phyloP scores from a whole-genome alignment of 2,113 vertebrate genomes.

The Sinocyclocheilus anshuiensis region DNA sequence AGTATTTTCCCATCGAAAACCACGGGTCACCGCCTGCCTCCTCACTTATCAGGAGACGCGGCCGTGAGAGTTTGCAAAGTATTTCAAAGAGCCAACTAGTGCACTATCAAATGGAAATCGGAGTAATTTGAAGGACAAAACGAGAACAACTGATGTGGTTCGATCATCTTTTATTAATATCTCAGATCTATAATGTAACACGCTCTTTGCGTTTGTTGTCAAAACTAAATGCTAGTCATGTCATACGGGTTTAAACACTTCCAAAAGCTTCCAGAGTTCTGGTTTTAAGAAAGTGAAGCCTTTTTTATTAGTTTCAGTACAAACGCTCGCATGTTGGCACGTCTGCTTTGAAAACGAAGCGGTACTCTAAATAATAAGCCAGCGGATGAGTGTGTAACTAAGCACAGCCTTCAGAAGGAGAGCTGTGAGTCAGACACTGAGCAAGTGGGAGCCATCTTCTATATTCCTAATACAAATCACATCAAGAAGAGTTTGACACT shows the following conservation, averaged over 20 bases:
- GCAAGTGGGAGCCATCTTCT: neutral
- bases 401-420: neutral
- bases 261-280: neutral
- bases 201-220: neutral
- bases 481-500: neutral
- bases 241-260: neutral
- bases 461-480: conserved; percentile 3
- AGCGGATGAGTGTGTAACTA: neutral
- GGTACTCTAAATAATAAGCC: conserved; percentile 12
- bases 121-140: neutral
- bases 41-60: conserved; percentile 2
- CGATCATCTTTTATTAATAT: conserved; percentile 7
- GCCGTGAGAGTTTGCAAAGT: conserved; percentile 4
- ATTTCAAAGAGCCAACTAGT: conserved; percentile 7
- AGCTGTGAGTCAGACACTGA: conserved; percentile 11
- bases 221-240: neutral
- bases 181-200: neutral
- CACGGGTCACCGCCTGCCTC: conserved; percentile 5
- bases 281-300: neutral
- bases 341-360: conserved; percentile 26
- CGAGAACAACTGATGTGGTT: neutral
- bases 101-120: neutral
- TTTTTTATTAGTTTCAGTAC: conserved; percentile 1
- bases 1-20: conserved; percentile 5
- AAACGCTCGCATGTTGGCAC: neutral